Conservation (phyloP, 2,113 vertebrate species). For the Orthonyx spaldingii region DNA sequence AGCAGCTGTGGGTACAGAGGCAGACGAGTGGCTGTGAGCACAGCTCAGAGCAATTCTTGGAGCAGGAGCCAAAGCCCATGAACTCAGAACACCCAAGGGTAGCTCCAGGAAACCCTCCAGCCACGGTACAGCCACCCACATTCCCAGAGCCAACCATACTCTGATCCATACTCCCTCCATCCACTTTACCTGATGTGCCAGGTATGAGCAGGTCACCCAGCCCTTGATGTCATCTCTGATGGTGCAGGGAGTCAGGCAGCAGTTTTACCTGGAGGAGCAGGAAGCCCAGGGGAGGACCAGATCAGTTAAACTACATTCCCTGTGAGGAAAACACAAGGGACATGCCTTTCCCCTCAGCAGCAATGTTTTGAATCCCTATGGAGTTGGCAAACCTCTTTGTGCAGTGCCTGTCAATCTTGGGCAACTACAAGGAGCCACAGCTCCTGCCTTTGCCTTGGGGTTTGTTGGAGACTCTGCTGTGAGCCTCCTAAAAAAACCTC, state of each 20-base stretch:
- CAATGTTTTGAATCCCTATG: background rate
- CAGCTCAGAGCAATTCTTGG: background rate
- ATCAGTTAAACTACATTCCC: background rate
- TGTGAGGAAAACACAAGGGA: background rate
- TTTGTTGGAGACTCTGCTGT: background rate
- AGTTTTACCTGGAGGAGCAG: background rate
- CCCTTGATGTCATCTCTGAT: conserved; percentile 63
- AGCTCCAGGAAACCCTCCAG: background rate
- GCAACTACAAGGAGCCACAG: background rate
- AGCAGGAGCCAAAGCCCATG: background rate
- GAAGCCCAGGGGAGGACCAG: background rate
- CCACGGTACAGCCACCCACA: background rate
- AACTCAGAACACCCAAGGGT: background rate
- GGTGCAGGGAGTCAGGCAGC: background rate
- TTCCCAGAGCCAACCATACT: background rate
- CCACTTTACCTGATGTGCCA: conserved; percentile 71
- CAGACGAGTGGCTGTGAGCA: background rate
- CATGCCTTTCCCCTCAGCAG: background rate
- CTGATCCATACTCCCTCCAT: background rate
- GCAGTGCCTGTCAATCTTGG: rapidly evolving
- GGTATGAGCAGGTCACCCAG: conserved; percentile 58
- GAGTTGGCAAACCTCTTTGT: background rate
- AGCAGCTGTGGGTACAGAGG: background rate
- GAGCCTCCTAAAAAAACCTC: background rate
- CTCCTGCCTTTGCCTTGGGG: background rate